Conservation (phyloP, 2,888 invertebrate genomes). For the Lissonota sp. region DNA sequence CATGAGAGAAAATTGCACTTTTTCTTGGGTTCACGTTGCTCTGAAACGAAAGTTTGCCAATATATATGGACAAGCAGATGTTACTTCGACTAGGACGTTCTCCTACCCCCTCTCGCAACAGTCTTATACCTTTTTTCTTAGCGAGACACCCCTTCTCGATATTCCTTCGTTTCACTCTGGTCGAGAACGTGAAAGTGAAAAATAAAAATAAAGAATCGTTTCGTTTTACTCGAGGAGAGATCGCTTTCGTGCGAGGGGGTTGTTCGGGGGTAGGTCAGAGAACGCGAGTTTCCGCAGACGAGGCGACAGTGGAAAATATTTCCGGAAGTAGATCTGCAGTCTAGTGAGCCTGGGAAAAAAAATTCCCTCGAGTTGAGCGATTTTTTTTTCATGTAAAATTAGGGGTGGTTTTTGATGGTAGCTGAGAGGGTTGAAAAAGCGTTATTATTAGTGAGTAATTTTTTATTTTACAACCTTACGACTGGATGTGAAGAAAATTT, state of each 20-base stretch:
- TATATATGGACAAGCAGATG: slow-evolving; percentile 74
- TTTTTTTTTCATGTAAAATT: background rate
- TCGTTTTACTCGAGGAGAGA: background rate
- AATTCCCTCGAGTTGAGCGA: background rate
- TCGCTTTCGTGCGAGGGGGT: background rate
- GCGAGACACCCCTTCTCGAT: background rate
- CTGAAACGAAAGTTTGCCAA: slow-evolving; percentile 72
- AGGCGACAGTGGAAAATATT: slow-evolving; percentile 50
- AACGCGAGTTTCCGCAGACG: slow-evolving; percentile 30
- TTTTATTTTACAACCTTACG: background rate
- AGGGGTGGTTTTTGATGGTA: slow-evolving; percentile 3
- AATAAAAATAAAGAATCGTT: too few relatives aligned
- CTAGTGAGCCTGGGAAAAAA: slow-evolving; percentile 23
- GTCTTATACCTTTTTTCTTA: too few relatives aligned
- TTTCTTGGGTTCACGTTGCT: slow-evolving; percentile 4
- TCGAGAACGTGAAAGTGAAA: background rate
- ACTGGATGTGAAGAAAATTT: slow-evolving; percentile 49
- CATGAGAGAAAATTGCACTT: slow-evolving; percentile 24
- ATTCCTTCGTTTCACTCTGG: slow-evolving; percentile 41
- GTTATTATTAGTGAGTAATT: background rate
- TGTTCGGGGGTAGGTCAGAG: background rate
- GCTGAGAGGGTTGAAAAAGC: background rate
- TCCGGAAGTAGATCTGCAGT: slow-evolving; percentile 31
- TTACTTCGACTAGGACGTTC: slow-evolving; percentile 62
- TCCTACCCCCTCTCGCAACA: background rate